Conservation (phyloP, 2,113 vertebrate species). For the Todiramphus chloris region DNA sequence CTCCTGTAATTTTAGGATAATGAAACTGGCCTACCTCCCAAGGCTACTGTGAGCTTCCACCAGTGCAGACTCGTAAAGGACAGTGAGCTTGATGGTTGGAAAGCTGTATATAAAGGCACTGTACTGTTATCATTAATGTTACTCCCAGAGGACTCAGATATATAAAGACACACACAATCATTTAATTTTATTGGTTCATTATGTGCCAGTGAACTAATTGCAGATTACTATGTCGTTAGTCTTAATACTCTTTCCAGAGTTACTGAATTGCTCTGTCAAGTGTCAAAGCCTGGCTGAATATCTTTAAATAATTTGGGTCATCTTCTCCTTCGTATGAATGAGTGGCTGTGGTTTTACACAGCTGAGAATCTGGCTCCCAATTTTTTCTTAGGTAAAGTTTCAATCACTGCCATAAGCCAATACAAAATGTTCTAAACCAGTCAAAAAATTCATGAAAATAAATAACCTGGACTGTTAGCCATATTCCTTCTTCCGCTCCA, state of each 20-base stretch:
- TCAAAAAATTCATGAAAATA: background rate
- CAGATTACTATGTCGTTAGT: background rate
- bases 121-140: background rate
- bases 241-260: background rate
- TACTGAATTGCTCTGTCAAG: background rate
- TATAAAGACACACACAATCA: background rate
- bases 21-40: background rate
- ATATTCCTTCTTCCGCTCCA: rapidly evolving
- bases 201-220: background rate
- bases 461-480: background rate
- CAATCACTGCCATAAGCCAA: background rate
- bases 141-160: background rate
- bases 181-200: background rate
- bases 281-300: background rate
- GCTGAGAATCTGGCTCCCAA: background rate
- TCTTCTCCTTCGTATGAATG: background rate
- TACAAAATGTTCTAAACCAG: background rate
- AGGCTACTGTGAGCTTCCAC: background rate
- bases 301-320: background rate
- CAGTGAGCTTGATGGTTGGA: rapidly evolving
- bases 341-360: background rate
- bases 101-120: background rate
- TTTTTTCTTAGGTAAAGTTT: background rate
- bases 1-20: constrained; percentile 12
- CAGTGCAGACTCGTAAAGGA: background rate